Conservation (phyloP, 1,140 invertebrate species). For the Melanaphis sacchari region DNA sequence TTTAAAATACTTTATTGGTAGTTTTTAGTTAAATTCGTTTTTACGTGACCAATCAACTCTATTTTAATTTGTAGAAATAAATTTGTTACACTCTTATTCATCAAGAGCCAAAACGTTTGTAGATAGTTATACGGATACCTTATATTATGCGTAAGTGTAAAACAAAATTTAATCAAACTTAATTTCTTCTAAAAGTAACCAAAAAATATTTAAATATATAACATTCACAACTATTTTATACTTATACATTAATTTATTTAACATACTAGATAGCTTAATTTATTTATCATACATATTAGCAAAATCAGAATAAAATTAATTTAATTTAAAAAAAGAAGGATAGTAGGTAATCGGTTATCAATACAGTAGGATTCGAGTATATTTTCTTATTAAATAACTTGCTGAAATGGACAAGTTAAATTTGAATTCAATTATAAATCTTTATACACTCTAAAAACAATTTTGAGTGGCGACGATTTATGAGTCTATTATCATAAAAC, state of each 20-base stretch:
- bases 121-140: not conserved
- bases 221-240: no score
- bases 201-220: not conserved
- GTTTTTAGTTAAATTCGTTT: not conserved
- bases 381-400: no score
- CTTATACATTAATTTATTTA: not conserved
- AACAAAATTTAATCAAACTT: not conserved
- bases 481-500: no score
- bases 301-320: not conserved
- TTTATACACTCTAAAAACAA: no score
- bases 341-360: not conserved
- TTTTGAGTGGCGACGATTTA: no score
- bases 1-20: not conserved
- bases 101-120: not conserved
- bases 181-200: not conserved
- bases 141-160: not conserved
- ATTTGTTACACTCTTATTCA: not conserved
- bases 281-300: not conserved
- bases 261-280: not conserved
- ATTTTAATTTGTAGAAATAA: not conserved
- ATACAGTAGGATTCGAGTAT: no score
- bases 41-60: not conserved
- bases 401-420: no score
- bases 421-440: no score
- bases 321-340: not conserved